Base-by-base conservation (phyloP, 2,797 vertebrate species). In the Cryptoprocta ferox region DNA sequence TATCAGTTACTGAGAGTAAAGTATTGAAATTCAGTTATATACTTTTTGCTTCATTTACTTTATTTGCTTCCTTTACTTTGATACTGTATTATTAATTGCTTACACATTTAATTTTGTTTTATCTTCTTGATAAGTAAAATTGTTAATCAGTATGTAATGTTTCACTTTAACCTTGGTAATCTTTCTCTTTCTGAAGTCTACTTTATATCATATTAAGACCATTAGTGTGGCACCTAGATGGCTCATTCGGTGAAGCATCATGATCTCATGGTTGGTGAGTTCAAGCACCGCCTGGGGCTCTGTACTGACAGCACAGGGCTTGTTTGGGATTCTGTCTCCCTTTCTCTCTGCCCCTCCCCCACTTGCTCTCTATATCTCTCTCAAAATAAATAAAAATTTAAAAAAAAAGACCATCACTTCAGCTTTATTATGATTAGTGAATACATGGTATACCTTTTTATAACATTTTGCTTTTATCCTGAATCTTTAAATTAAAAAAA, bases 51-150 rank as follows among this genome's bases (percentile, higher is more conserved):
- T 92, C 13, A 79, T 96, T 68, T 91, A 75, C 6, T 88, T 87
- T 94, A 48, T 82, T 89, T 92, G 15, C 79, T 79, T 92, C 13
- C 73, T 96, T 68, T 91, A 75, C 6, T 88, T 87, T 91, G 61
- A 70, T 11, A 70, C 9, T 63, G 19, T 61, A 35, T 85, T 66
- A 86, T 94, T 84, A 79, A 32, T 5, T 91, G 28, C n/a, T 71
- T 53, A 37, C 14, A 79, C 56, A 71, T 91, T 88, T 94, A 76
- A 76, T 96, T 91, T 94, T 83, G 1, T 95, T 94, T 13, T 53
- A 18, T 88, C 35, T 59, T 94, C 24, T 75, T 48, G 21, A 35
- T 78, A 71, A 71, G n/a, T 92, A 35, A 87, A 32, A 78, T 5
- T 96, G 82, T 85, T 66, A 79, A 59, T 95, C 13, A 48, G n/a